Evolutionary conservation across 2,797 vertebrate genomes (phyloP).

Genomic region (Melanitta fusca): DNA sequence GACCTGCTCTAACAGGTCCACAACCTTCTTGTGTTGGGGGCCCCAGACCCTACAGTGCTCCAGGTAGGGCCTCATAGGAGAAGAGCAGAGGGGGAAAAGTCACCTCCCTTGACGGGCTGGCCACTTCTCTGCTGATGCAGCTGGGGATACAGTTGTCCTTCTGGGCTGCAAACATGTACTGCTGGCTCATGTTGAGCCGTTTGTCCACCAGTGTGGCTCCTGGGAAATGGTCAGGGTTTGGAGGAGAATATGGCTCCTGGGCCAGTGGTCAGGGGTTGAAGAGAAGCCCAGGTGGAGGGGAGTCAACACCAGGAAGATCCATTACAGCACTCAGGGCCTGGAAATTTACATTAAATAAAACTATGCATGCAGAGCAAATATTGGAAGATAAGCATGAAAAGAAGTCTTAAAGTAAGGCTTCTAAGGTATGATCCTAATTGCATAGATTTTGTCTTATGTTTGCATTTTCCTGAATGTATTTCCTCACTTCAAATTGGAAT

Average conservation of each 20-base stretch:
- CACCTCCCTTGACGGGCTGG: too few species aligned
- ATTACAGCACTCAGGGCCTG: accelerated
- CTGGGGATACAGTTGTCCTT: too few species aligned
- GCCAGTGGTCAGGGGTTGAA: accelerated
- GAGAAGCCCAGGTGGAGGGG: accelerated
- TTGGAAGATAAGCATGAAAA: neutral
- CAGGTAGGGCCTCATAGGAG: too few species aligned
- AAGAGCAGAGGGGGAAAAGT: too few species aligned
- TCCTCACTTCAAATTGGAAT: neutral
- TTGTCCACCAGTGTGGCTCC: too few species aligned
- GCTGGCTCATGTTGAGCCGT: too few species aligned
- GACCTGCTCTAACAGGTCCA: too few species aligned
- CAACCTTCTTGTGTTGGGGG: too few species aligned
- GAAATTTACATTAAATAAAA: neutral
- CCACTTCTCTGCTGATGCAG: too few species aligned
- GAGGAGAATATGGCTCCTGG: neutral
- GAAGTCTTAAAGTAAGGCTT: neutral
- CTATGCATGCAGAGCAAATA: neutral
- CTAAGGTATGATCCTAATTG: neutral
- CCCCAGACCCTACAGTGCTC: too few species aligned
- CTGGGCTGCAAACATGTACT: too few species aligned
- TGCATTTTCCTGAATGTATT: neutral
- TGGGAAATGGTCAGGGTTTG: too few species aligned
- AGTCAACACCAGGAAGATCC: neutral
- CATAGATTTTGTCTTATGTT: neutral